phyloP scores from a whole-genome alignment of 2,113 vertebrate species.

The Campylomormyrus numenius region DNA sequence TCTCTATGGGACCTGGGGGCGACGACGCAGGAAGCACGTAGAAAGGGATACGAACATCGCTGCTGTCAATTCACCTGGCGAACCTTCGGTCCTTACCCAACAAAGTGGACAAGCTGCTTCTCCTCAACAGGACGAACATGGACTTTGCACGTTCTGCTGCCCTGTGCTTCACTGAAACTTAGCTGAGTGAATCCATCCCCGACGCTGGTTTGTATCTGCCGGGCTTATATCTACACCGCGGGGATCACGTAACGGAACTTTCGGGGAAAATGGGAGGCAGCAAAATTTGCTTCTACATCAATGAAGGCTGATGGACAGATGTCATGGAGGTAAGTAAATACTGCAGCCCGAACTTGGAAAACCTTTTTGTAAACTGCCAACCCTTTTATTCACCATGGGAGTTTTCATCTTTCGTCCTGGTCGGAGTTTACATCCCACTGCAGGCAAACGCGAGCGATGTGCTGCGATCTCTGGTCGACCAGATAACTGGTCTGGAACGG shows the following conservation, averaged over 20 bases:
- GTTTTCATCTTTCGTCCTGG: background rate
- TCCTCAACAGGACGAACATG: background rate
- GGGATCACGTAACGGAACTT: background rate
- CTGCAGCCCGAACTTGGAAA: no score
- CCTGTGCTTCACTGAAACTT: background rate
- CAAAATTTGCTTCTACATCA: no score
- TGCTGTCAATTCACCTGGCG: background rate
- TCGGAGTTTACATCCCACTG: background rate
- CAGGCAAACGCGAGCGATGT: background rate
- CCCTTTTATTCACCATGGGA: no score
- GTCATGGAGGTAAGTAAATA: no score
- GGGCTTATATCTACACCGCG: background rate
- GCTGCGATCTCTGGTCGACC: background rate
- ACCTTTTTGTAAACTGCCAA: no score
- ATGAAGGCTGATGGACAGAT: no score
- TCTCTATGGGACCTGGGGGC: no score
- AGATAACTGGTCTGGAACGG: no score
- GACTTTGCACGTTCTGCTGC: background rate
- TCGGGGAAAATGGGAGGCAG: background rate
- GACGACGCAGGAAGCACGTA: background rate
- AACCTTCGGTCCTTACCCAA: background rate
- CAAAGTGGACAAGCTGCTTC: slow-evolving; percentile 8
- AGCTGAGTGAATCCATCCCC: background rate
- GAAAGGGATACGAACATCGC: background rate
- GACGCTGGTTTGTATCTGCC: background rate